Evolutionary conservation across 2,888 invertebrate genomes (phyloP).

Genomic region (Phaonia tiefii): DNA sequence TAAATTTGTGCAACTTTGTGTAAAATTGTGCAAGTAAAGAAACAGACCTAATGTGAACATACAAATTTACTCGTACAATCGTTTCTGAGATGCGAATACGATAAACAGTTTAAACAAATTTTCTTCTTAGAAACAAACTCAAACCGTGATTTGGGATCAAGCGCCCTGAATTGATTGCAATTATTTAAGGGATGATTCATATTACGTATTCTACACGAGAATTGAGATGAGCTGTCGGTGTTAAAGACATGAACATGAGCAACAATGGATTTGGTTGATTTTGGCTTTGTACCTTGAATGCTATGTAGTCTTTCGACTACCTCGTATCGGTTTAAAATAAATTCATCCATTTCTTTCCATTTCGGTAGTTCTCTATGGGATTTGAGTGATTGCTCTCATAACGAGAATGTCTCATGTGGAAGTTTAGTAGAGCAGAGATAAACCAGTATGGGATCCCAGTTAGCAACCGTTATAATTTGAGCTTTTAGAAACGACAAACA

Average conservation of each 20-base stretch:
- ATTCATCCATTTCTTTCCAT: slow-evolving; percentile 38
- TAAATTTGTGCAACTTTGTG: no score
- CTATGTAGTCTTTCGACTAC: slow-evolving; percentile 30
- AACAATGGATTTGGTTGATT: background rate
- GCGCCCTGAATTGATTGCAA: background rate
- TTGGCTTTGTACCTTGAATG: background rate
- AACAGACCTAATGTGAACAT: no score
- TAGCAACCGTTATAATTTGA: background rate
- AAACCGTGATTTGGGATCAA: background rate
- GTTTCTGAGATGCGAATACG: no score
- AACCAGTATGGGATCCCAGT: slow-evolving; percentile 1
- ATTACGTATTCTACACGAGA: background rate
- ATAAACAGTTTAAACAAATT: slow-evolving; percentile 25
- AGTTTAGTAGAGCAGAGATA: no score
- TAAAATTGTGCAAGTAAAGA: no score
- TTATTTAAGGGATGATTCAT: slow-evolving; percentile 1
- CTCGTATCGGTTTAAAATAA: slow-evolving; percentile 18
- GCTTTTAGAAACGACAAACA: background rate
- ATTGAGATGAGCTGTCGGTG: background rate
- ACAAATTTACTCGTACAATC: slow-evolving; percentile 1
- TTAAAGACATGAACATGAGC: background rate
- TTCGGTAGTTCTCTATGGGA: slow-evolving; percentile 16
- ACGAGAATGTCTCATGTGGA: no score
- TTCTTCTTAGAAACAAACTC: slow-evolving; percentile 21
- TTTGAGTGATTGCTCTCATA: no score